Conservation (phyloP, 2,113 vertebrate species). For the Halcyon malimbica region DNA sequence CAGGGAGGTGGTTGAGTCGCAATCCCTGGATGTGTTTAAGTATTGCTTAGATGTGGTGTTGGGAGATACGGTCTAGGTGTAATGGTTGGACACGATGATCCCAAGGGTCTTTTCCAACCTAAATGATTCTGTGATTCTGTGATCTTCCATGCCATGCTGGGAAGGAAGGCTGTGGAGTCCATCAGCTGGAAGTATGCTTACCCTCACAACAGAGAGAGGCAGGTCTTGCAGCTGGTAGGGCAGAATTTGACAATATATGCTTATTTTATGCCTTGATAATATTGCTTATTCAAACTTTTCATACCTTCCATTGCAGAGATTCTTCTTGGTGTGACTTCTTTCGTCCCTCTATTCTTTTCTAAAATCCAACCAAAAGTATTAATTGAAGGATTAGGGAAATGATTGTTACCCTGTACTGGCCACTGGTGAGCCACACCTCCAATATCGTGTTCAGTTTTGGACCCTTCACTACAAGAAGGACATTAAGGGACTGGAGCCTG, state of each 20-base stretch:
- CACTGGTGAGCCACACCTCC: neutral
- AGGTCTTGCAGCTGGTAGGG: neutral
- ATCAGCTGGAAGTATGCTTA: neutral
- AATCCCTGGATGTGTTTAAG: no score
- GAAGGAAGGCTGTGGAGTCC: neutral
- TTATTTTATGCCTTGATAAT: neutral
- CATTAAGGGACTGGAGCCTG: fast-evolving
- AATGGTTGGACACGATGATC: no score
- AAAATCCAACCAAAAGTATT: neutral
- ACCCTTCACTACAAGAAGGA: no score
- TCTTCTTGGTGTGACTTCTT: neutral
- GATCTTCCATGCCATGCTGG: neutral
- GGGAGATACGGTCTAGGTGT: no score
- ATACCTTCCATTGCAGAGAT: neutral
- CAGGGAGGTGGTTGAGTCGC: no score
- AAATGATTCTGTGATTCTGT: no score
- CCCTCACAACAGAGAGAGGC: neutral
- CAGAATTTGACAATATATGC: neutral
- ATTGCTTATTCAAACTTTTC: neutral
- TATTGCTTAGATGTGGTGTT: no score
- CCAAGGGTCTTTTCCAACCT: no score
- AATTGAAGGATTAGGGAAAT: neutral
- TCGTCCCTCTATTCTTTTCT: neutral
- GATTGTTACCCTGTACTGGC: fast-evolving
- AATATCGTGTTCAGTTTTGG: no score